Evolutionary conservation across 2,113 vertebrate genomes (phyloP).

Genomic region (Leiothrix lutea): DNA sequence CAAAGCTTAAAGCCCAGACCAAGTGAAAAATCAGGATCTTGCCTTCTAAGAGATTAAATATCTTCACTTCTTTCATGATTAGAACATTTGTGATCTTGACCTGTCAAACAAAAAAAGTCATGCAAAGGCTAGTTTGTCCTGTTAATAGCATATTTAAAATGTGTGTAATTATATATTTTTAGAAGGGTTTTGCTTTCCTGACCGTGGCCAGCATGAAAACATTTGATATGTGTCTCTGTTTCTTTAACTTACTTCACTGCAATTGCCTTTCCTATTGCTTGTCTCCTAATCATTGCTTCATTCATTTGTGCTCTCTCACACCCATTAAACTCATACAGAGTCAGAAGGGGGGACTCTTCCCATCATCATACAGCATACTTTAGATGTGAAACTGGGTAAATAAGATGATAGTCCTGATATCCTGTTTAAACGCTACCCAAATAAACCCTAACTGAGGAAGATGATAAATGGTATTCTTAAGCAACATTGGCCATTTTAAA

Average conservation of each 20-base stretch:
- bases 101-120: background rate
- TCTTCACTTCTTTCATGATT: background rate
- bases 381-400: background rate
- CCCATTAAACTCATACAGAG: background rate
- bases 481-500: background rate
- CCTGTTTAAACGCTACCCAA: background rate
- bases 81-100: background rate
- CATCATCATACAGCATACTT: background rate
- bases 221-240: background rate
- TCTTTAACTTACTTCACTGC: background rate
- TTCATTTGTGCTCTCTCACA: constrained; percentile 8
- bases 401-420: background rate
- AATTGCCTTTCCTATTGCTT: constrained; percentile 1
- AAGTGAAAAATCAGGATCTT: background rate
- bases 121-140: background rate
- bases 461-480: background rate
- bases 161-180: background rate
- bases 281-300: constrained; percentile 36
- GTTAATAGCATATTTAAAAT: background rate
- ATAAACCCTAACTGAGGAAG: background rate
- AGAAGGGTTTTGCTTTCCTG: background rate
- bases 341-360: background rate
- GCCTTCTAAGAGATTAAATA: background rate
- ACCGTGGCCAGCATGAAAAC: background rate
- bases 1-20: background rate